phyloP scores from a whole-genome alignment of 2,888 invertebrate genomes.

The Silvanus unidentatus region DNA sequence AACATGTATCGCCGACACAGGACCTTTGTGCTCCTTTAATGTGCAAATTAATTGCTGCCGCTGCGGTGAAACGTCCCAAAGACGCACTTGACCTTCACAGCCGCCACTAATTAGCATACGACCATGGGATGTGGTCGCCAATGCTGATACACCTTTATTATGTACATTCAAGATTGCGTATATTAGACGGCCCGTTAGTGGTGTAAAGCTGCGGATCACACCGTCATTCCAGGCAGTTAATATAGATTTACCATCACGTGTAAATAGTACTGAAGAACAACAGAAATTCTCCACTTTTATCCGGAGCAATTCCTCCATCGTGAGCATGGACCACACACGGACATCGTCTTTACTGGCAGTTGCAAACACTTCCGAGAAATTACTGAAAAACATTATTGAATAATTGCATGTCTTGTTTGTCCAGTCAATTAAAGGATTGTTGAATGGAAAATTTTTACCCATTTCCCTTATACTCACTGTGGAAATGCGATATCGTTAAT shows the following conservation, averaged over 20 bases:
- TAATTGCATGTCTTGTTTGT: not conserved
- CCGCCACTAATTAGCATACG: constrained; percentile 78
- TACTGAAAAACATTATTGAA: constrained; percentile 57
- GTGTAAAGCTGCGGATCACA: constrained; percentile 73
- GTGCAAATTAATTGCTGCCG: constrained; percentile 64
- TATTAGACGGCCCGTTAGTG: constrained; percentile 72
- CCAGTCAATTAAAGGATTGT: no score
- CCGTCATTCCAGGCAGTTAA: constrained; percentile 83
- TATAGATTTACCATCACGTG: constrained; percentile 73
- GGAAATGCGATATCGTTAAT: constrained; percentile 83
- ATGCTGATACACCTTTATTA: constrained; percentile 80
- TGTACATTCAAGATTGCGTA: constrained; percentile 85
- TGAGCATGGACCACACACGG: constrained; percentile 74
- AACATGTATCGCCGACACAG: constrained; percentile 76
- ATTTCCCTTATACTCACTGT: constrained; percentile 60
- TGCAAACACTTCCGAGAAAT: constrained; percentile 79
- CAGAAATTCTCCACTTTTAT: constrained; percentile 83
- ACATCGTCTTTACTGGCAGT: constrained; percentile 81
- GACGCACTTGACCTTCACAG: constrained; percentile 84
- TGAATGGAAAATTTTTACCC: no score
- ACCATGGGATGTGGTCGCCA: constrained; percentile 68
- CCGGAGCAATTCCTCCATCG: constrained; percentile 73
- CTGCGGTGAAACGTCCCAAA: constrained; percentile 69
- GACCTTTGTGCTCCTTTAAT: constrained; percentile 87
- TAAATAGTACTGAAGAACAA: constrained; percentile 72